Base-by-base conservation (phyloP, 1,140 invertebrate species). In the Panagrolaimus sp. region DNA sequence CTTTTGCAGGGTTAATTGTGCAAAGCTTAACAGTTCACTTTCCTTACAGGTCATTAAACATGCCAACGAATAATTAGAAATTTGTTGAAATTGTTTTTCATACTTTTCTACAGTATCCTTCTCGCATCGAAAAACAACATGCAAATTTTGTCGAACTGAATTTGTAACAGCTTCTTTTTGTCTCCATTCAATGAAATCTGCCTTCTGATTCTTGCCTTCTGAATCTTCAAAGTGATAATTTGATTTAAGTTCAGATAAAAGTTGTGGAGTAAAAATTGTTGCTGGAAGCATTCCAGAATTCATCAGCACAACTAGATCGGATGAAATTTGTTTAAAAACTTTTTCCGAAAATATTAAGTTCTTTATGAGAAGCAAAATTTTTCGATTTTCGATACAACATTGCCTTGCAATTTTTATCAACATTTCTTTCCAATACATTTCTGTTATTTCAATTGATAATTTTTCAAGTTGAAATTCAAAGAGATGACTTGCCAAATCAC, bases 31-130 rank as follows among this genome's bases (percentile, higher is more conserved):
- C 9, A 52, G 26, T 15, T 73, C 73, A 47, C 38, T 26, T 10
- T 64, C 38, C 15, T 15, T 73, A 75, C 72, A 73, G 21, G 15
- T 45, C 26, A 77, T 74, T 46, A 71, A 47, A 65, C 77, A 73
- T 0, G 48, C 72, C 28, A 73, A 8, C 0, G 44, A 43, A 44
- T 76, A 76, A 21, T 73, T 43, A 26, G 76, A 76, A 5, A 73
- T n/a, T 17, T 76, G 45, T 8, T 73, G 17, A 45, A 73, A 73
- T 26, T 76, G 43, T 7, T 17, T 7, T 17, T 43, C 8, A 48
- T 68, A 67, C 14, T 64, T 14, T 14, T 24, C 47, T 9, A 73
- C 73, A n/a, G 72, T 76, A 15, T 17, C 24, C n/a, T 17, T n/a
- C 26, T 65, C 26, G 9, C 45, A 43, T 21, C 72, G 69, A 67